A percentile compares a stretch with the other conserved stretches of the same genome.
phyloP scores from a whole-genome alignment of 1,140 invertebrate species.

The Drosophila repleta region DNA sequence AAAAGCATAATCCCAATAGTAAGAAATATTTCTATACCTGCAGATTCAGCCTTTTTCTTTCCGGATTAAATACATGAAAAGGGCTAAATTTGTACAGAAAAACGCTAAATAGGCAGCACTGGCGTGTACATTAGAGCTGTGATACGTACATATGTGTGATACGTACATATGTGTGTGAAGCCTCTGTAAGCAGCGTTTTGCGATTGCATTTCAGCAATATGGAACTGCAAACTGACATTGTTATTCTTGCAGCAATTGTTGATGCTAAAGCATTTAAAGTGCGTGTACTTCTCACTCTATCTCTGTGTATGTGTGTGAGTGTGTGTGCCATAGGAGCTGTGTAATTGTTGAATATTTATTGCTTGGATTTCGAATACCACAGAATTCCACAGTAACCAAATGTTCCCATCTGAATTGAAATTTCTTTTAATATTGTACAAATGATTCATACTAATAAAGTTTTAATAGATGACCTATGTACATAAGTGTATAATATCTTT shows the following conservation, averaged over 20 bases:
- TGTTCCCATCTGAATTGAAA: constrained; percentile 21
- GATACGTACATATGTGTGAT: constrained; percentile 2
- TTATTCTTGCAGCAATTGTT: constrained; percentile 53
- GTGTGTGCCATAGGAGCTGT: not conserved
- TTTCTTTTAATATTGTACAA: constrained; percentile 1
- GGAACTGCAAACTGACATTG: constrained; percentile 59
- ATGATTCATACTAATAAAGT: not conserved
- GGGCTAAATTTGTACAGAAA: too few species aligned
- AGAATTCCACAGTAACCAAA: constrained; percentile 38
- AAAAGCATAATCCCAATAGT: too few species aligned
- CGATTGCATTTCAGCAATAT: constrained; percentile 69
- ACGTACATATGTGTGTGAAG: constrained; percentile 23
- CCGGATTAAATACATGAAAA: too few species aligned
- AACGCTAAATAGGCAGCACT: too few species aligned
- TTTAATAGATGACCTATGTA: not conserved
- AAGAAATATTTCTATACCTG: too few species aligned
- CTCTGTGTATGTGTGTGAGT: not conserved
- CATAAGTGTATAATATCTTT: too few species aligned
- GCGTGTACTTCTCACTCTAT: not conserved
- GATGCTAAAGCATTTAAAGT: constrained; percentile 33
- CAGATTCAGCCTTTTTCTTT: too few species aligned
- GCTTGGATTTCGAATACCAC: constrained; percentile 64
- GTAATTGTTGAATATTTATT: constrained; percentile 73
- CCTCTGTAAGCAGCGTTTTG: constrained; percentile 62
- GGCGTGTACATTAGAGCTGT: not conserved